A percentile compares a stretch with the other conserved stretches of the same genome.
Evolutionary conservation across 1,140 invertebrate species (phyloP).

Genomic region (Notospermus geniculatus): DNA sequence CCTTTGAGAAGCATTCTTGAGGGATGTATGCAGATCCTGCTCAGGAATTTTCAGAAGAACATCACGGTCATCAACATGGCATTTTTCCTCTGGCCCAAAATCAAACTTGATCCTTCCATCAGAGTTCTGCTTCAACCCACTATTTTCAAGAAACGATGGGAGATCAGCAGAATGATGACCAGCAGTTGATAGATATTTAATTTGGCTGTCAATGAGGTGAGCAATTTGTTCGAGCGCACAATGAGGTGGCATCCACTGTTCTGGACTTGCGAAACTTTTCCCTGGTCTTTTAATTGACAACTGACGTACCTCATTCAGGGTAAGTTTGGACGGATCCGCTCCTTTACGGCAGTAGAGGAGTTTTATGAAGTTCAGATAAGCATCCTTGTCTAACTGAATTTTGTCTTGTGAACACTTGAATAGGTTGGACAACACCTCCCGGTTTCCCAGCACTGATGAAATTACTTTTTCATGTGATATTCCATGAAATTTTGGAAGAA

Average conservation of each 20-base stretch:
- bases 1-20: too few relatives aligned
- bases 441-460: constrained; percentile 8
- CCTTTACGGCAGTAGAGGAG: constrained; percentile 5
- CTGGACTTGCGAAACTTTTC: background rate
- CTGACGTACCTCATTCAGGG: too few relatives aligned
- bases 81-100: constrained; percentile 1
- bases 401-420: constrained; percentile 4
- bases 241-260: constrained; percentile 8
- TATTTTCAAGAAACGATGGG: constrained; percentile 14
- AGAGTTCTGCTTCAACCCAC: constrained; percentile 4
- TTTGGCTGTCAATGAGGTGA: background rate
- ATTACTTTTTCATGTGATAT: background rate
- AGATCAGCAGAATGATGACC: constrained; percentile 4
- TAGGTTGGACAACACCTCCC: background rate
- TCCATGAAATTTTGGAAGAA: constrained; percentile 15
- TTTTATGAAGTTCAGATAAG: constrained; percentile 10
- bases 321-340: too few relatives aligned
- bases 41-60: too few relatives aligned
- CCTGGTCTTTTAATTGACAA: background rate
- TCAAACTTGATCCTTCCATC: constrained; percentile 15
- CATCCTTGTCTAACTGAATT: background rate
- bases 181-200: constrained; percentile 14
- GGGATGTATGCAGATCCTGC: too few relatives aligned
- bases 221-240: constrained; percentile 2
- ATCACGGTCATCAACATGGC: too few relatives aligned